Conservation (phyloP, 2,113 vertebrate species). For the Heliornis fulica region DNA sequence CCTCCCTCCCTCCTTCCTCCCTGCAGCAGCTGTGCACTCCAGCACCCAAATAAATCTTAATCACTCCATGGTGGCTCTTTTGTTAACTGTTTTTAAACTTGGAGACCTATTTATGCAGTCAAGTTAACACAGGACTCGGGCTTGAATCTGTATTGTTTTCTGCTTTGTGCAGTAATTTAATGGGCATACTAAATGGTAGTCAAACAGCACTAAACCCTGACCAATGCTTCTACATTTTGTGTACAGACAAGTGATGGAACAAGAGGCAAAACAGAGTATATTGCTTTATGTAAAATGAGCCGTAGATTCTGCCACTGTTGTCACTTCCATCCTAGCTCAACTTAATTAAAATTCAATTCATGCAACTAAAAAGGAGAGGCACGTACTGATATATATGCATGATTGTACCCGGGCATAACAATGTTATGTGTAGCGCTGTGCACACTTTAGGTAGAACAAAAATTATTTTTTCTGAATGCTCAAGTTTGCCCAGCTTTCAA, state of each 20-base stretch:
- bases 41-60: constrained; percentile 12
- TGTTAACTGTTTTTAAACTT: constrained; percentile 5
- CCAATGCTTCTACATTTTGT: neutral
- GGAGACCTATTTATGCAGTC: neutral
- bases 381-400: neutral
- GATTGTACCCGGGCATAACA: neutral
- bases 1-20: neutral
- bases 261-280: neutral
- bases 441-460: neutral
- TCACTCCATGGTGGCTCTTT: neutral
- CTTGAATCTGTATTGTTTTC: constrained; percentile 11
- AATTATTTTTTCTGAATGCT: neutral
- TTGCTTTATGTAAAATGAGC: neutral
- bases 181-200: neutral
- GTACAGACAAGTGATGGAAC: neutral
- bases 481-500: neutral
- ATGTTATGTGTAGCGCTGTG: neutral
- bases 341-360: neutral
- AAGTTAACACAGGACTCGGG: neutral
- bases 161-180: constrained; percentile 41
- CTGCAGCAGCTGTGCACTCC: neutral
- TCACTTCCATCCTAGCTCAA: neutral
- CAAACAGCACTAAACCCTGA: constrained; percentile 4
- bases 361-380: neutral
- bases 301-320: neutral